Conservation (phyloP, 2,113 vertebrate genomes). For the Apodemus speciosus region DNA sequence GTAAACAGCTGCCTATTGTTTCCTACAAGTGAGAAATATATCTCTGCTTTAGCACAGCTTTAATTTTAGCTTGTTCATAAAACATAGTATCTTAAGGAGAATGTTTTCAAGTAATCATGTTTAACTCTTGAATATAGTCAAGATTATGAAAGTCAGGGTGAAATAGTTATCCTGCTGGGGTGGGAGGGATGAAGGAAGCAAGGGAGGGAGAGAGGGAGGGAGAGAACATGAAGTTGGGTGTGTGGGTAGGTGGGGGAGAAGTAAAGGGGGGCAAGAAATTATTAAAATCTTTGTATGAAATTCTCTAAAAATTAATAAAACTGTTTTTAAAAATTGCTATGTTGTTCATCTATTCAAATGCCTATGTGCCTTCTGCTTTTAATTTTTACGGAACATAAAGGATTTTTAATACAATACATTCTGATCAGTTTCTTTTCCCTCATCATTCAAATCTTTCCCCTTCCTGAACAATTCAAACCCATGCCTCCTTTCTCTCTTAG, state of each 20-base stretch:
- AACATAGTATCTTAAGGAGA: slow-evolving; percentile 48
- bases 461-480: too few species aligned
- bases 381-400: background rate
- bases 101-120: background rate
- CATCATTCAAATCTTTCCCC: too few species aligned
- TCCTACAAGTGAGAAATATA: background rate
- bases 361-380: background rate
- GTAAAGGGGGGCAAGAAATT: background rate
- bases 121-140: background rate
- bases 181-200: too few species aligned
- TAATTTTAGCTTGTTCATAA: slow-evolving; percentile 14
- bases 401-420: background rate
- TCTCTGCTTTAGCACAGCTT: background rate
- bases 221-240: background rate
- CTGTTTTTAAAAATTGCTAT: background rate
- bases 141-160: background rate
- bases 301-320: background rate
- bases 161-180: background rate
- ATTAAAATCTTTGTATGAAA: background rate
- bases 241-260: background rate
- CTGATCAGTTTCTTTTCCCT: background rate
- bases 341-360: background rate
- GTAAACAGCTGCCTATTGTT: background rate
- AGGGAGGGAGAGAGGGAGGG: too few species aligned
- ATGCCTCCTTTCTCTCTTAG: background rate